These are phyloP conservation scores for Drosophila quasianomalipes DNA, from an alignment of 2,888 invertebrate species.

Conservation along the genomic window DNA sequence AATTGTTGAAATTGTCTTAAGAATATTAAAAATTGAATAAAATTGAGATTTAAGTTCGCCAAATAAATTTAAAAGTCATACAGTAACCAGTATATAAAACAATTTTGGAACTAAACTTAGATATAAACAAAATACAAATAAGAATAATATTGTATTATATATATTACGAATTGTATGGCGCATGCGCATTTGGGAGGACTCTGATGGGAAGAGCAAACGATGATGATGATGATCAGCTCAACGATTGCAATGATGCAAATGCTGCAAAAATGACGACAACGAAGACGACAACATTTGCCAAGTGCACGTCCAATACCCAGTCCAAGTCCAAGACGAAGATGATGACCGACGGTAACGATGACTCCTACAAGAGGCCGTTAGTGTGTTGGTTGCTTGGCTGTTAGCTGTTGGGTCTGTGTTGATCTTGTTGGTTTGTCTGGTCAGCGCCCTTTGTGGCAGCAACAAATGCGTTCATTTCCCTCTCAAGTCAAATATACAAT, in stretches of 20 bases:
- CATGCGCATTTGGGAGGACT: slow-evolving; percentile 8
- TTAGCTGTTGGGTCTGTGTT: slow-evolving; percentile 12
- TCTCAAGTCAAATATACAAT: slow-evolving; percentile 80
- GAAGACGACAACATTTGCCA: slow-evolving; percentile 27
- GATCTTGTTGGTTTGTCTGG: slow-evolving; percentile 50
- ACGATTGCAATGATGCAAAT: slow-evolving; percentile 66
- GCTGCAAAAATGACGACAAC: slow-evolving; percentile 53
- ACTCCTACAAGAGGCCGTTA: slow-evolving; percentile 75
- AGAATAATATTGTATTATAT: too few species aligned
- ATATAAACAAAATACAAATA: too few species aligned
- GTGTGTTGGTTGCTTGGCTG: slow-evolving; percentile 26
- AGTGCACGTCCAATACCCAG: slow-evolving; percentile 3
- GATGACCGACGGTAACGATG: slow-evolving; percentile 55
- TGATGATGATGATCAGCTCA: slow-evolving; percentile 43
- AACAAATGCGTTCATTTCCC: slow-evolving; percentile 83
- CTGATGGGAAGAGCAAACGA: slow-evolving; percentile 29
- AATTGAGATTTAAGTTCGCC: not conserved
- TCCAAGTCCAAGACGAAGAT: slow-evolving; percentile 30
- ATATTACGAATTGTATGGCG: too few species aligned
- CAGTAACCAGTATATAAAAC: too few species aligned
- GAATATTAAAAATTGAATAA: not conserved
- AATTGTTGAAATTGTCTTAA: not conserved
- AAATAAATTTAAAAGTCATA: not conserved
- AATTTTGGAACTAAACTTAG: too few species aligned
- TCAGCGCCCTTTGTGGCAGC: slow-evolving; percentile 68